Percentiles rank a stretch among this genome's conserved stretches.
Conservation (phyloP, 2,797 vertebrate species). For the Coregonus sp. region DNA sequence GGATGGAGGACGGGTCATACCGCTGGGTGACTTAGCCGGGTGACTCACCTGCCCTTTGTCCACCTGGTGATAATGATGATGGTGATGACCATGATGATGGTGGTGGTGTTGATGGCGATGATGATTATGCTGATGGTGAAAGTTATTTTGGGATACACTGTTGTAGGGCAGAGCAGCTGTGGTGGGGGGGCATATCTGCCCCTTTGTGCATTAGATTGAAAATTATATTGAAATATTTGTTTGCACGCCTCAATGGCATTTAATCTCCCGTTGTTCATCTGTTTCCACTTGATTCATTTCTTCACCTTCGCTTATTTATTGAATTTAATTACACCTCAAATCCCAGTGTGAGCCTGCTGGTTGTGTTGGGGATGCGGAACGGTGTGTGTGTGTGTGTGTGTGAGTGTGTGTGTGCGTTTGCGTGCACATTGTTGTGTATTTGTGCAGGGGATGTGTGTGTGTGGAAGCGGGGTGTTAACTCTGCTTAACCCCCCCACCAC, state of each 20-base stretch:
- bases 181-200: background rate
- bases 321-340: conserved; percentile 83
- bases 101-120: conserved; percentile 11
- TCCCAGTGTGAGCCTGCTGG: conserved; percentile 72
- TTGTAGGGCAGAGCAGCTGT: background rate
- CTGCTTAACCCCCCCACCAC: background rate
- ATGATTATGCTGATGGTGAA: conserved; percentile 17
- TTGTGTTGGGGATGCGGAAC: conserved; percentile 56
- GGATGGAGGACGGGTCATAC: conserved; percentile 39
- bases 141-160: conserved; percentile 12
- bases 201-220: conserved; percentile 66
- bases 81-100: background rate
- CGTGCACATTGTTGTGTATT: conserved; percentile 1
- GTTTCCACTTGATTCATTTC: conserved; percentile 83
- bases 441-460: background rate
- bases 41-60: conserved; percentile 29
- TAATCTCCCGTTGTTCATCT: conserved; percentile 84
- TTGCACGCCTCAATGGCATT: conserved; percentile 82
- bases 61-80: conserved; percentile 6
- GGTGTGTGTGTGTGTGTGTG: conserved; percentile 9
- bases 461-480: background rate
- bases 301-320: conserved; percentile 84
- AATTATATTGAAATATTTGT: conserved; percentile 83
- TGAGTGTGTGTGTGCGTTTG: conserved; percentile 2
- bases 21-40: conserved; percentile 32